These are phyloP conservation scores for Psococerastis gibbosa DNA, from an alignment of 2,888 invertebrate genomes.

Conservation along the genomic window DNA sequence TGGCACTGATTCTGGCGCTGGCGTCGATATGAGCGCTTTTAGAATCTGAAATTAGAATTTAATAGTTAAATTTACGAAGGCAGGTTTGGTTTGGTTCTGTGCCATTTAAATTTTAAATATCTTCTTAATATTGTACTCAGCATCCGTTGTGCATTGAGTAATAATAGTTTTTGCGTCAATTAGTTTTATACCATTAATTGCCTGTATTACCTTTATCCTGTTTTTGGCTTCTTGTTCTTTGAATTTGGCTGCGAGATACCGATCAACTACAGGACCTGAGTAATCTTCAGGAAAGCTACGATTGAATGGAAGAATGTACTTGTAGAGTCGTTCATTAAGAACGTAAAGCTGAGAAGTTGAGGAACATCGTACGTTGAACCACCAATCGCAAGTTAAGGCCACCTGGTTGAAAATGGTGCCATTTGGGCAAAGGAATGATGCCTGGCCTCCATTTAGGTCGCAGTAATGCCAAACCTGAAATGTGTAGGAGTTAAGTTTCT, in stretches of 20 bases:
- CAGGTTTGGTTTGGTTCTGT: background rate
- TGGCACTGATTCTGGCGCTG: background rate
- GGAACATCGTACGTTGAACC: conserved; percentile 78
- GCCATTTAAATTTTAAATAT: too few relatives aligned
- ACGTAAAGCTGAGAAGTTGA: conserved; percentile 71
- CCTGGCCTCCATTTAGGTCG: conserved; percentile 75
- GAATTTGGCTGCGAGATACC: conserved; percentile 65
- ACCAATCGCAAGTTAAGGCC: conserved; percentile 78
- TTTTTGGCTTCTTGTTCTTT: conserved; percentile 72
- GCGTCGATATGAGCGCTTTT: conserved; percentile 4
- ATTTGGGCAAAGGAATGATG: conserved; percentile 75
- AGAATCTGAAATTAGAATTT: conserved; percentile 3
- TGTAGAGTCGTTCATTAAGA: conserved; percentile 71
- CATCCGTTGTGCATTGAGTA: too few relatives aligned
- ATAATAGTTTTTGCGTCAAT: too few relatives aligned
- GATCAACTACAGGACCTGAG: conserved; percentile 71
- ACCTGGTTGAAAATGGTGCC: conserved; percentile 84
- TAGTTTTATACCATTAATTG: background rate
- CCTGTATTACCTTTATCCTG: conserved; percentile 36
- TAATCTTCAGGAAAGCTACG: conserved; percentile 84
- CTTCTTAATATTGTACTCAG: too few relatives aligned
- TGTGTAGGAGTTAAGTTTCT: too few relatives aligned
- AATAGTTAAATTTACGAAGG: too few relatives aligned
- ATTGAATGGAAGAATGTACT: conserved; percentile 66
- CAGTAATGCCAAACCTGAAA: conserved; percentile 79